These are phyloP conservation scores for Cabera pusaria DNA, from an alignment of 2,888 invertebrate species.

Conservation along the genomic window DNA sequence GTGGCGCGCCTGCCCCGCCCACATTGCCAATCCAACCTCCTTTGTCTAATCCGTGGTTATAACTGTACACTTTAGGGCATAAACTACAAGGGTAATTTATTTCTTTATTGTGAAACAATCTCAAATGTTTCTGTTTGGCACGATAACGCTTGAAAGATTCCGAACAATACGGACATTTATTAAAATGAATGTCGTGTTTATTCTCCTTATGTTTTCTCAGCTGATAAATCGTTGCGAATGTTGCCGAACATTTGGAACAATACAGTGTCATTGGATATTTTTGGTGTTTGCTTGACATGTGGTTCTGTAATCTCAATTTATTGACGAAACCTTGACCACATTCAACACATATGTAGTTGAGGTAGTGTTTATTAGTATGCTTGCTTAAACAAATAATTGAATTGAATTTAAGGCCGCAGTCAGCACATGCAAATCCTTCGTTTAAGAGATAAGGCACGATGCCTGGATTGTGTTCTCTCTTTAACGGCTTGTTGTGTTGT, in stretches of 20 bases:
- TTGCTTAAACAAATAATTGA: constrained; percentile 59
- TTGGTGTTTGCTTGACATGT: no score
- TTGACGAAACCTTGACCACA: constrained; percentile 6
- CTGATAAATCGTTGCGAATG: constrained; percentile 46
- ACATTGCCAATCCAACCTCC: no score
- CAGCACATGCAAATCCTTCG: constrained; percentile 51
- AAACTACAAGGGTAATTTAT: constrained; percentile 63
- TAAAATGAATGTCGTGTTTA: constrained; percentile 46
- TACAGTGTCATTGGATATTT: constrained; percentile 27
- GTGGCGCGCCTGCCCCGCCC: no score
- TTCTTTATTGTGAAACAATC: constrained; percentile 30
- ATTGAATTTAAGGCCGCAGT: constrained; percentile 55
- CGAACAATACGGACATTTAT: constrained; percentile 35
- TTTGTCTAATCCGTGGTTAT: constrained; percentile 61
- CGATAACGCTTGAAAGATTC: constrained; percentile 50
- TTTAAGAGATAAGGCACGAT: constrained; percentile 49
- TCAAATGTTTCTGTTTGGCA: constrained; percentile 41
- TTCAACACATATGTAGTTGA: constrained; percentile 3
- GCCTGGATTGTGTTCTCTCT: constrained; percentile 45
- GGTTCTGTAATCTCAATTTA: constrained; percentile 9
- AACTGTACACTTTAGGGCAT: constrained; percentile 62
- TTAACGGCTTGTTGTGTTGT: not conserved
- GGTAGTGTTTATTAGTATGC: constrained; percentile 41
- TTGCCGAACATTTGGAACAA: constrained; percentile 58
- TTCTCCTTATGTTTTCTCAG: constrained; percentile 49